A percentile compares a stretch with the other conserved stretches of the same genome.
These are phyloP conservation scores for Montipora capitata DNA, from an alignment of 92 coral and sea anemone genomes.

Conservation along the genomic window DNA sequence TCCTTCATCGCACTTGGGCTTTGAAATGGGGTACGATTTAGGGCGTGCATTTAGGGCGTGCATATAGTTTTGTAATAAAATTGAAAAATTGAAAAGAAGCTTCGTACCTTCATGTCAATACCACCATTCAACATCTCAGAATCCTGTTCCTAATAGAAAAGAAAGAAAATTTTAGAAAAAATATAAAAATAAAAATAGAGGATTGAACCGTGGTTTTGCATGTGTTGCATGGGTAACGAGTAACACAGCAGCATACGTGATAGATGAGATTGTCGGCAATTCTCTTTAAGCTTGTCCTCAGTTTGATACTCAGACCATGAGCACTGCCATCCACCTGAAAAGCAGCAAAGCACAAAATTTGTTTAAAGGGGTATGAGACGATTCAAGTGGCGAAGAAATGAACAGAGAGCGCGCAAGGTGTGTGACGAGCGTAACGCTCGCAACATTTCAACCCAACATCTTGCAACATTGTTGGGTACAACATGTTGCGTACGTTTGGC, in stretches of 20 bases:
- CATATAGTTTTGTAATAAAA: neutral
- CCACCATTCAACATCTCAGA: constrained; percentile 24
- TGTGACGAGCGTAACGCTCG: no score
- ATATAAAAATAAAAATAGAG: neutral
- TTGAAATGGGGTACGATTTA: no score
- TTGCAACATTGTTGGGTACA: no score
- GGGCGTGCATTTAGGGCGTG: no score
- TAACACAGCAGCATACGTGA: constrained; percentile 48
- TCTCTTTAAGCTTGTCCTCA: constrained; percentile 95
- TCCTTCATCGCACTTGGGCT: no score
- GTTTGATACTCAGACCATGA: constrained; percentile 92
- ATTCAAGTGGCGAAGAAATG: no score
- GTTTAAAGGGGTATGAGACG: neutral
- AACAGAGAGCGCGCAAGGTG: no score
- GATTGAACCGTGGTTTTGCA: no score
- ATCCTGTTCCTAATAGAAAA: constrained; percentile 8
- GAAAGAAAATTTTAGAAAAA: neutral
- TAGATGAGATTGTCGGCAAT: constrained; percentile 93
- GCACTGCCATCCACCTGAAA: constrained; percentile 93
- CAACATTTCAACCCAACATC: no score
- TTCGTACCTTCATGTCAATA: constrained; percentile 46
- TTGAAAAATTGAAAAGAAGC: neutral
- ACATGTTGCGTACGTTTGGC: no score
- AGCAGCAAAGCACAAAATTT: neutral
- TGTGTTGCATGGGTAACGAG: no score